Evolutionary conservation across 2,888 invertebrate species (phyloP).

Genomic region (Neuroscelio doddi): DNA sequence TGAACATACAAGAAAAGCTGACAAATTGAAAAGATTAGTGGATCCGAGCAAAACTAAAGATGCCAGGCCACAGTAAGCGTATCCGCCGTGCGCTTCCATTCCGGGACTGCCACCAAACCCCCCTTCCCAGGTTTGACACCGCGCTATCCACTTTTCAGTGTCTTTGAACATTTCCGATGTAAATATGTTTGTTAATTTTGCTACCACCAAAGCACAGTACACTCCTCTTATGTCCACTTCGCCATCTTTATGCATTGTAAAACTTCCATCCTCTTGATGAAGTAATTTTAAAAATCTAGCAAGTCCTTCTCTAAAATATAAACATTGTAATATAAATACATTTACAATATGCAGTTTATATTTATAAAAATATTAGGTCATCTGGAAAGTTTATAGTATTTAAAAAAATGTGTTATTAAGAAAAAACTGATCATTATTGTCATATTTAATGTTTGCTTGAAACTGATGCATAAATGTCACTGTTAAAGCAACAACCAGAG

Average conservation of each 20-base stretch:
- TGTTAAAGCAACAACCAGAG: too few relatives aligned
- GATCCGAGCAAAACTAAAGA: conserved; percentile 87
- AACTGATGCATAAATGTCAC: too few relatives aligned
- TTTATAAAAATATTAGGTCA: too few relatives aligned
- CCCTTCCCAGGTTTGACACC: conserved; percentile 99
- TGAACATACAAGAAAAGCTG: conserved; percentile 79
- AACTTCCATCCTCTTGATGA: conserved; percentile 89
- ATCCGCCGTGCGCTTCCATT: conserved; percentile 99
- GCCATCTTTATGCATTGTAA: conserved; percentile 91
- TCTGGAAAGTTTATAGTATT: too few relatives aligned
- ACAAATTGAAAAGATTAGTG: conserved; percentile 82
- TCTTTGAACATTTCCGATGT: conserved; percentile 85
- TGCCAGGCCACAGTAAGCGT: conserved; percentile 97
- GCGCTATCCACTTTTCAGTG: conserved; percentile 93
- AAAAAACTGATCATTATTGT: too few relatives aligned
- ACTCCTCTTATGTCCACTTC: conserved; percentile 95
- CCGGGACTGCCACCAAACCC: conserved; percentile 96
- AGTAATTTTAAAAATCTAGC: conserved; percentile 86
- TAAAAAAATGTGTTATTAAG: too few relatives aligned
- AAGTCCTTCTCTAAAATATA: conserved; percentile 77
- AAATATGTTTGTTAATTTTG: conserved; percentile 87
- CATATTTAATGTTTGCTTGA: too few relatives aligned
- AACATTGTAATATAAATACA: too few relatives aligned
- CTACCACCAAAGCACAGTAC: conserved; percentile 96
- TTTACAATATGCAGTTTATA: not conserved